These are phyloP conservation scores for Callinectes sapidus DNA, from an alignment of 2,888 invertebrate genomes.

Conservation along the genomic window DNA sequence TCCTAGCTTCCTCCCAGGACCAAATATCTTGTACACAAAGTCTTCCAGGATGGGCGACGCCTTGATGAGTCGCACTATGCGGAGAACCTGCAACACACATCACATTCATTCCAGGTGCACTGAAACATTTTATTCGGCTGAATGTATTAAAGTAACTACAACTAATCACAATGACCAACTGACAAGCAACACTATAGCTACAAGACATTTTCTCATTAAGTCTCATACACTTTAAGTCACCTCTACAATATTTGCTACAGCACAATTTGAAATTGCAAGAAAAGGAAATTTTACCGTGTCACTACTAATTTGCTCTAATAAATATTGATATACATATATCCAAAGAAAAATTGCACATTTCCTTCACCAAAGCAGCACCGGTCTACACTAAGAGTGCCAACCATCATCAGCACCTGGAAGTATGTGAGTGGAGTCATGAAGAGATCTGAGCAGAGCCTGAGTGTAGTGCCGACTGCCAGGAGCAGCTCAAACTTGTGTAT, in stretches of 20 bases:
- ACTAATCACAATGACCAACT: no score
- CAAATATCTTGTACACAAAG: constrained; percentile 96
- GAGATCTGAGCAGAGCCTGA: constrained; percentile 93
- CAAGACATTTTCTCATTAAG: no score
- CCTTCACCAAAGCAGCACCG: not conserved
- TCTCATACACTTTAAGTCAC: no score
- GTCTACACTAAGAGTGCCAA: no score
- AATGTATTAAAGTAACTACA: no score
- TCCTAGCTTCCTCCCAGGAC: constrained; percentile 95
- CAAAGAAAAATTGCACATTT: not conserved
- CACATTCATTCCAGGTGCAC: not conserved
- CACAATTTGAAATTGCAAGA: no score
- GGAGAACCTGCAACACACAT: constrained; percentile 83
- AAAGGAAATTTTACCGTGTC: no score
- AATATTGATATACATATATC: no score
- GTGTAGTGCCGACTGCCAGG: constrained; percentile 92
- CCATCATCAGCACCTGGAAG: constrained; percentile 84
- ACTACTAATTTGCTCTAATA: no score
- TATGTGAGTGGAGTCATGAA: constrained; percentile 96
- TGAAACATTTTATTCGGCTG: not conserved
- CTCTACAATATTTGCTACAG: no score
- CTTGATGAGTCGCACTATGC: constrained; percentile 96
- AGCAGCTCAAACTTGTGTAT: constrained; percentile 98
- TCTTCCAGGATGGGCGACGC: constrained; percentile 99
- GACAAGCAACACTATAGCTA: no score